Evolutionary conservation across 2,113 vertebrate species (phyloP), one percentile per base, ranked within the genome.

Genomic region (Catharus bicknelli): DNA sequence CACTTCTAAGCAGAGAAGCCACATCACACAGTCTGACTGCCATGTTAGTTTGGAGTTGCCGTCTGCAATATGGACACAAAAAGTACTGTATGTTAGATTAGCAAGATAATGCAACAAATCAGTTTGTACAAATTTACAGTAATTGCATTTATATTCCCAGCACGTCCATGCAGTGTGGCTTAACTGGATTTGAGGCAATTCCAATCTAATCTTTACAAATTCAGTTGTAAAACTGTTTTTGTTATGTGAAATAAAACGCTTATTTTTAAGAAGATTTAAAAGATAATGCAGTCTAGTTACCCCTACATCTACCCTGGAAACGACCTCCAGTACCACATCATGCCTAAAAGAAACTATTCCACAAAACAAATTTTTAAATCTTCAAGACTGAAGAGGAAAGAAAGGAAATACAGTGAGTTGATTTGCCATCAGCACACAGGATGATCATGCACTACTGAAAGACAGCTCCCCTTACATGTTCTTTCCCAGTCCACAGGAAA

Each of bases 1-100:
- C 99, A 98, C 99, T 99, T 99, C 99, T 99, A 99, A 99, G 99
- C 98, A 99, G 99, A 99, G 99, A 99, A 98, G 99, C 99, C 99
- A 99, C 99, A 99, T 99, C 99, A 98, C 99, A 99, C 98, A 99
- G 99, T 99, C 99, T 99, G 98, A 99, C 99, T 99, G 99, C 99
- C 99, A 99, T 99, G 98, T 98, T 99, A 99, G 99, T 98, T 98
- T 98, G 98, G 98, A 99, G 99, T 98, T 99, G 98, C 98, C 98
- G 99, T 99, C 99, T 99, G 99, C 98, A 99, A 99, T 98, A 98
- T 99, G 98, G 98, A 99, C 98, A 99, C 98, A 99, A 98, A 99
- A 98, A 99, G 98, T 98, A 99, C 98, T 97, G 91, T 97, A 98
- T 96, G 98, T 99, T 99, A 99, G 99, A 98, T 98, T 97, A 98